Percentiles rank a stretch among this genome's conserved stretches.
These are phyloP conservation scores for Hydrolagus affinis DNA, from an alignment of 2,113 vertebrate genomes.

Conservation along the genomic window DNA sequence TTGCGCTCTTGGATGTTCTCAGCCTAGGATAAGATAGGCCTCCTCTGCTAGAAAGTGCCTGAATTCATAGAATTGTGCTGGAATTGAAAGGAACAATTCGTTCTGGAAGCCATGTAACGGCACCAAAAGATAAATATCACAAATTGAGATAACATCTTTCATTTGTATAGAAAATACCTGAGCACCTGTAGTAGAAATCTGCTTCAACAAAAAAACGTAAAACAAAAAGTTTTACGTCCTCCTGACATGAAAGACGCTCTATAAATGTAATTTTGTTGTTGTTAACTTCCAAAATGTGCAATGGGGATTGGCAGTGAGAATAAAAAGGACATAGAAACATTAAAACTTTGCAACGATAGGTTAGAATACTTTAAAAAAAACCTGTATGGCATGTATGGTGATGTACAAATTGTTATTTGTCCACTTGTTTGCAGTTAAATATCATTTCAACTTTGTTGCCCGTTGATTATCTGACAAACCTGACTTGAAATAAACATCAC, in stretches of 20 bases:
- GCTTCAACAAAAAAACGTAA: neutral
- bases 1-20: neutral
- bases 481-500: neutral
- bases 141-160: neutral
- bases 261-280: too few relatives aligned
- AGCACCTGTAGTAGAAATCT: neutral
- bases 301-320: too few relatives aligned
- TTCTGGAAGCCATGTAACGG: neutral
- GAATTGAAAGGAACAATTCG: neutral
- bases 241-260: too few relatives aligned
- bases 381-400: too few relatives aligned
- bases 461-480: neutral
- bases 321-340: too few relatives aligned
- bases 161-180: slow-evolving; percentile 5
- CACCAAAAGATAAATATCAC: neutral
- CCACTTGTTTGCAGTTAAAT: neutral
- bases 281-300: too few relatives aligned
- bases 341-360: too few relatives aligned
- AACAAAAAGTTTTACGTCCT: too few relatives aligned
- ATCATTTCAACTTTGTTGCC: neutral
- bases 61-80: neutral
- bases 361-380: too few relatives aligned
- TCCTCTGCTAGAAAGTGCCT: neutral
- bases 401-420: neutral
- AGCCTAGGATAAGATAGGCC: neutral